A percentile compares a stretch with the other conserved stretches of the same genome.
Conservation (phyloP, 2,888 invertebrate species). For the Cephus pulcher region DNA sequence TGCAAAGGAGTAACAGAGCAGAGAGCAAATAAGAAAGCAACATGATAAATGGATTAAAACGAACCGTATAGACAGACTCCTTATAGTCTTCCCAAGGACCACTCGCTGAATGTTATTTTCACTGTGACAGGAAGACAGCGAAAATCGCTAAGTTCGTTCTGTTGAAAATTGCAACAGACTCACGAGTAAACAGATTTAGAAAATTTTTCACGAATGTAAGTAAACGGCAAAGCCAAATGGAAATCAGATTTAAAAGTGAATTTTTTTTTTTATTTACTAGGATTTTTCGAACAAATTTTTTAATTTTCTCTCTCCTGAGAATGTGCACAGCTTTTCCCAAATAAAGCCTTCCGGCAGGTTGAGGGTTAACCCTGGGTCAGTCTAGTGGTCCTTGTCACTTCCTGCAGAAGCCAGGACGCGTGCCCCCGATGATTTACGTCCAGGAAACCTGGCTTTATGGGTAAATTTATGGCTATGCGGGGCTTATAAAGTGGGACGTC, state of each 20-base stretch:
- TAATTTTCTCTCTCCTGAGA: not conserved
- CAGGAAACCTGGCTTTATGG: not conserved
- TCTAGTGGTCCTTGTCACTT: not conserved
- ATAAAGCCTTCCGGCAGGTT: not conserved
- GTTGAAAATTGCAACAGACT: not conserved
- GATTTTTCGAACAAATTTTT: not conserved
- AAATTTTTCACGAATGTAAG: not conserved
- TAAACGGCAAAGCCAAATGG: not conserved
- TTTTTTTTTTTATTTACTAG: not conserved
- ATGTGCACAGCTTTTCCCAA: not conserved
- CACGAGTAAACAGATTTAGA: not conserved
- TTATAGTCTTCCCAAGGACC: not conserved
- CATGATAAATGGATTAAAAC: not conserved
- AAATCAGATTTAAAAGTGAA: not conserved
- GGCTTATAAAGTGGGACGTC: not conserved
- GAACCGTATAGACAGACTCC: not conserved
- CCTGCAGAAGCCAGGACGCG: not conserved
- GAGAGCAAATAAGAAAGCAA: not conserved
- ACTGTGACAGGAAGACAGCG: not conserved
- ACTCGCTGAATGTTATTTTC: not conserved
- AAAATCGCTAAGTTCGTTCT: not conserved
- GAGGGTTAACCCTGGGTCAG: not conserved
- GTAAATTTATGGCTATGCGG: not conserved
- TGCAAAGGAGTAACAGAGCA: not conserved
- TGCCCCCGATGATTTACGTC: not conserved